A percentile compares a stretch with the other conserved stretches of the same genome.
These are phyloP conservation scores for Phallusia fumigata DNA, from an alignment of 23 tunicate genomes.

Conservation along the genomic window DNA sequence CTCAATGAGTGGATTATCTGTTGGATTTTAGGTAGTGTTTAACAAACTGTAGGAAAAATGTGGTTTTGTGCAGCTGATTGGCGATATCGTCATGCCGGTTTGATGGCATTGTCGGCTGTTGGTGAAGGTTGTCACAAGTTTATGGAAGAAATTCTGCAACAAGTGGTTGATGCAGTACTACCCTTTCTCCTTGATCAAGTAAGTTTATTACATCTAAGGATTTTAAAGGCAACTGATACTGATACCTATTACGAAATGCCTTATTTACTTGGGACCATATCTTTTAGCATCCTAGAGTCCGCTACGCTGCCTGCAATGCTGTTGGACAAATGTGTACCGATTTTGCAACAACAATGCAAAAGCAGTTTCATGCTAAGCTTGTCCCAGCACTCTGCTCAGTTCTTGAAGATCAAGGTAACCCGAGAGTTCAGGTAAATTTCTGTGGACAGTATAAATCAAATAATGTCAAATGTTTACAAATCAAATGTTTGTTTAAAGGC, in stretches of 20 bases:
- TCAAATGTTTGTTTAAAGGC: slow-evolving; percentile 41
- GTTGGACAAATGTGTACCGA: slow-evolving; percentile 99
- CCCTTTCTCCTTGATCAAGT: slow-evolving; percentile 79
- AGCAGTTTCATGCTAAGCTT: slow-evolving; percentile 66
- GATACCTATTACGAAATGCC: neutral
- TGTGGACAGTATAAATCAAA: neutral
- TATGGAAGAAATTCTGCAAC: slow-evolving; percentile 79
- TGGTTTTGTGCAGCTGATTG: slow-evolving; percentile 75
- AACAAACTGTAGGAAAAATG: neutral
- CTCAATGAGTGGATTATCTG: too few species aligned
- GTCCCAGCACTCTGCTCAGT: slow-evolving; percentile 60
- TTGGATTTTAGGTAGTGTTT: too few species aligned
- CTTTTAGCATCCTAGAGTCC: slow-evolving; percentile 84
- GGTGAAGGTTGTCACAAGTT: slow-evolving; percentile 95
- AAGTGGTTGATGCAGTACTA: slow-evolving; percentile 75
- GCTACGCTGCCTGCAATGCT: slow-evolving; percentile 99
- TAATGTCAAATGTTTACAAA: neutral
- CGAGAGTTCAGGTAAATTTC: slow-evolving; percentile 74
- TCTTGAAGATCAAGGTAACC: slow-evolving; percentile 69
- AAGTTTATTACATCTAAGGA: neutral
- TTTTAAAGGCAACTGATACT: neutral
- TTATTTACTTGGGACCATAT: neutral
- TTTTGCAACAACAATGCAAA: slow-evolving; percentile 99
- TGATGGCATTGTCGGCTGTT: slow-evolving; percentile 94
- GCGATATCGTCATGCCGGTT: slow-evolving; percentile 89